Evolutionary conservation across 2,113 vertebrate species (phyloP).

Genomic region (Raja brachyura): DNA sequence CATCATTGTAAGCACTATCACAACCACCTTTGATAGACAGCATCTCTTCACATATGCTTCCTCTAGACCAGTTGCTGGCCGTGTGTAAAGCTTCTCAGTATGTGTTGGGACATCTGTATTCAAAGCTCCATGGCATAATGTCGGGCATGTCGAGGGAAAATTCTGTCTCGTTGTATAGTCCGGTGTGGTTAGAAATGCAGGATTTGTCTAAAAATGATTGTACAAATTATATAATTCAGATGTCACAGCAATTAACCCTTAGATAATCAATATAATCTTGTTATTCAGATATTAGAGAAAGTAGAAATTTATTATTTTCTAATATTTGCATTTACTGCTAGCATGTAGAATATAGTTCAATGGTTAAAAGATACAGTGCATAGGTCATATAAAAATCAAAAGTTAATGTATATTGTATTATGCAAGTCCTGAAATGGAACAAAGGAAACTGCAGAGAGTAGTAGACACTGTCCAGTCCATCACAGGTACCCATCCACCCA

Average conservation of each 20-base stretch:
- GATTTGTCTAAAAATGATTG: neutral
- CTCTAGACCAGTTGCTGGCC: neutral
- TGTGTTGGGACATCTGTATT: neutral
- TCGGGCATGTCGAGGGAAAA: neutral
- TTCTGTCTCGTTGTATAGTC: neutral
- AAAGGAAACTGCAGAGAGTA: too few species aligned
- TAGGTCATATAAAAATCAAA: neutral
- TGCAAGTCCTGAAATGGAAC: neutral
- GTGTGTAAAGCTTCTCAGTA: neutral
- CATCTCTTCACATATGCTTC: neutral
- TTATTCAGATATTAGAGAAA: too few species aligned
- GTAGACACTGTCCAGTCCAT: too few species aligned
- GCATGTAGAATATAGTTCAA: neutral
- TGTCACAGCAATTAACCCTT: neutral
- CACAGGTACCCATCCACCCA: too few species aligned
- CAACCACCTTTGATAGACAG: neutral
- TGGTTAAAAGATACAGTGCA: neutral
- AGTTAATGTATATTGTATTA: neutral
- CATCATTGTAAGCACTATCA: neutral
- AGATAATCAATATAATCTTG: neutral
- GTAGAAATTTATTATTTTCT: neutral
- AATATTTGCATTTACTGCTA: neutral
- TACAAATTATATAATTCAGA: neutral
- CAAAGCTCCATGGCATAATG: slow-evolving; percentile 1
- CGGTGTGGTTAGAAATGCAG: neutral